Base-by-base conservation (phyloP, 2,797 vertebrate species). In the Sorex maritimensis region DNA sequence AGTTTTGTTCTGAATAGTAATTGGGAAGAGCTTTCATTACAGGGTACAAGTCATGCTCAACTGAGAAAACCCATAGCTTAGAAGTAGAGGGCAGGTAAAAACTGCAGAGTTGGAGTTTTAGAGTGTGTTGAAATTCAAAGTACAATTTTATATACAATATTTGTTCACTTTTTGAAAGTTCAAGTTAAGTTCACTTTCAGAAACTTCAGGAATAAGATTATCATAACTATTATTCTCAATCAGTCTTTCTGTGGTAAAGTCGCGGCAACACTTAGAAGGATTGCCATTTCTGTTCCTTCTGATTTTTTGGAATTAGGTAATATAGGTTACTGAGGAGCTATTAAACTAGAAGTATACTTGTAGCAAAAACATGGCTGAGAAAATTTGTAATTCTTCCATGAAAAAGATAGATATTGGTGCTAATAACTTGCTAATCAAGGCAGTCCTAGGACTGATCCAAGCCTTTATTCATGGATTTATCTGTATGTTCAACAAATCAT, bases 221-320 rank as follows among this genome's bases (percentile, higher is more conserved):
- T 89, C 61, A 46, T 6, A 83, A 34, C 11, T 67, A 82, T 79
- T 79, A 74, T 23, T 83, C 23, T 81, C 44, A 73, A 26, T 14
- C 19, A 73, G n/a, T 12, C 19, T 89, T 90, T 92, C 79, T 13
- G 0, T 71, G 63, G 79, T 55, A 87, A 85, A 10, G 26, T 88
- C 75, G 91, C 1, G 6, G 19, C 13, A 46, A 34, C 26, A 91
- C 30, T 61, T 23, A 30, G 1, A 80, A 72, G 86, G 92, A 73
- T 88, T 95, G 15, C 81, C 67, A 61, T 55, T 61, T 93, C 72
- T 93, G 19, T 0, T 74, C n/a, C 65, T 1, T n/a, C n/a, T 71
- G 30, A 4, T 38, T 83, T 85, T 96, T 83, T 94, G 82, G 65
- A 72, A 52, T 94, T 34, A 95, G 24, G 86, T 52, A 68, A 7